Base-by-base conservation (phyloP, 2,797 vertebrate species). In the Scarus forsteni region DNA sequence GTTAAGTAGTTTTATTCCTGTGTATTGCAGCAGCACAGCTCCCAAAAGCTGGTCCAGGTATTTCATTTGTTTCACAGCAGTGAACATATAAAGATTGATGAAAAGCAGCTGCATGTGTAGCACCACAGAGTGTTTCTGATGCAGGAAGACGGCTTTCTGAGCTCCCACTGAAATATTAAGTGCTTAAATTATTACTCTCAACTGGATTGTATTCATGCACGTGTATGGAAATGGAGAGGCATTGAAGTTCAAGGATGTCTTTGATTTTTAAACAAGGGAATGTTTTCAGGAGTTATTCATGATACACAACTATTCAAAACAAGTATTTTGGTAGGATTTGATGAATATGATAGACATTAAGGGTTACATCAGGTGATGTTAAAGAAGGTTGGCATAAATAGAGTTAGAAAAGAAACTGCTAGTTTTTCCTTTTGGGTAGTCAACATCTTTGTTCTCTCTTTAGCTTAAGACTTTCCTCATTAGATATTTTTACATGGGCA, bases 1-100 rank as follows among this genome's bases (percentile, higher is more conserved):
- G 7, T 50, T 53, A 52, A 14, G 36, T 18, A 6, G 19, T 34
- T 63, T 67, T 14, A 58, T 51, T 65, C 11, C 49, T 62, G 50
- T 4, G 38, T 3, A 18, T 27, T 9, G 4, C 40, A 44, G 50
- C 69, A 65, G 51, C n/a, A 38, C 53, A 70, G 75, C 70, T 79
- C 62, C 52, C 35, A 54, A 3, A 51, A 84, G 68, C 75, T 73
- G 66, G 79, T 81, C 66, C 38, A 60, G 51, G 68, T 75, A 68
- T 82, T 81, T 55, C 52, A 50, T 39, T 75, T 87, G 73, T 89
- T 88, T 90, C 85, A 86, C 85, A 86, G 67, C 58, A 60, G 73
- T 74, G 51, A 69, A 58, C 39, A 36, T 56, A 63, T 66, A 72
- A 67, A 66, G 49, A 70, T 58, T 64, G 85, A 91, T 67, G 70